These are phyloP conservation scores for Eurystomus gularis DNA, from an alignment of 2,113 vertebrate species.

Conservation along the genomic window DNA sequence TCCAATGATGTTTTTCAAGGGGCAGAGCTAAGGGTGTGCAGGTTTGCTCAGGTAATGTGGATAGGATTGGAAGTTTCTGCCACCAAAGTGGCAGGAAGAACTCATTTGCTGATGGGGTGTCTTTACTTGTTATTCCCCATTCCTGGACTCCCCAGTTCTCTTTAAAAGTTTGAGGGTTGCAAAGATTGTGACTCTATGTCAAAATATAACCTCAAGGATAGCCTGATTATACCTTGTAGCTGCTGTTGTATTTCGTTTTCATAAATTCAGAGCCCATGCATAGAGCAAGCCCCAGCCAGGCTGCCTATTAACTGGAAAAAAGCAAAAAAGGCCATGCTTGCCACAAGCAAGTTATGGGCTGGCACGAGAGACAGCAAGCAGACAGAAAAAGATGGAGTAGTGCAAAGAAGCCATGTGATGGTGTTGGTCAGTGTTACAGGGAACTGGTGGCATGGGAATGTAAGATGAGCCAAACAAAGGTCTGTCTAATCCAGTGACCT, in stretches of 20 bases:
- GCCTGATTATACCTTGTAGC: neutral
- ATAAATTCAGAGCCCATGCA: neutral
- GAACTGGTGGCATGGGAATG: neutral
- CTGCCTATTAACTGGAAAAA: neutral
- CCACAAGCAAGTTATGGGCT: too few species aligned
- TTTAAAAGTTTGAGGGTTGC: neutral
- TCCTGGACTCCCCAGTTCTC: neutral
- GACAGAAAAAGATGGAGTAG: neutral
- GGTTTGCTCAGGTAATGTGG: neutral
- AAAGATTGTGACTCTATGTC: neutral
- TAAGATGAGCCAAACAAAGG: neutral
- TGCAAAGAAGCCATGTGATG: fast-evolving
- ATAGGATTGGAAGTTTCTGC: neutral
- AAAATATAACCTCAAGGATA: neutral
- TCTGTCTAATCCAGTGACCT: neutral
- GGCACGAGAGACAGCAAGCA: neutral
- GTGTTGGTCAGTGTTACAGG: neutral
- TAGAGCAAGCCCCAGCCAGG: neutral
- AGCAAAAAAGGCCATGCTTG: neutral
- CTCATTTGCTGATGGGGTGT: neutral
- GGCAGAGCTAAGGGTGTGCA: fast-evolving
- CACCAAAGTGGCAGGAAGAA: neutral
- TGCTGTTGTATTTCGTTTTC: neutral
- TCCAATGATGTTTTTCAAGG: fast-evolving
- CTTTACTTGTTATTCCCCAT: neutral